Evolutionary conservation across 2,113 vertebrate genomes (phyloP), one percentile per base, ranked within the genome.

Genomic region (Eolophus roseicapilla): DNA sequence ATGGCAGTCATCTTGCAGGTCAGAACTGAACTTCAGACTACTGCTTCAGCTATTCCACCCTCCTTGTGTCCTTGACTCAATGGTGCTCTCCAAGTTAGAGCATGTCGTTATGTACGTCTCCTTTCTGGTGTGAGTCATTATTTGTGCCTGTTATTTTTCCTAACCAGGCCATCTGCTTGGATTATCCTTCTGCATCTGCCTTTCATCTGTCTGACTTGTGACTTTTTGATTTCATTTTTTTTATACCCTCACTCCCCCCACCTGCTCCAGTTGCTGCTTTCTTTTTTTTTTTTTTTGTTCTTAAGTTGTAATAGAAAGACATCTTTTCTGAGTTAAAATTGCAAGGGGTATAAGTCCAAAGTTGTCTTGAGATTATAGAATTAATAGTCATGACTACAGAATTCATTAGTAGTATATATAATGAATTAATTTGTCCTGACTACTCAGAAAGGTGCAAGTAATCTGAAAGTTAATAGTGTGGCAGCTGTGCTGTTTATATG

Each of bases 141-240:
- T 82, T 96, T 93, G 44, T 88, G 86, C 55, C 82, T 81, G 50
- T 90, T 95, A 29, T 27, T 20, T 89, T 86, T 81, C 62, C 43
- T 80, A 35, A 50, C 63, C 68, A 49, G 62, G 18, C 70, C 74
- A 69, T 91, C 74, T 91, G 75, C 71, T 90, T 95, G 82, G 86
- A 71, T 86, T 93, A 68, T 83, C 19, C 47, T 83, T 75, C 31
- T 83, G n/a, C 55, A 50, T 74, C 67, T 90, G 82, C 50, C 77
- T 78, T 91, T 74, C 37, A 57, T 84, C 70, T 70, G 44, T 67
- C 19, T 73, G 81, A 62, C 25, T 69, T 60, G 11, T 0, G 1
- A 47, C 8, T 74, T 69, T 4, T 41, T 52, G 2, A 29, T 55
- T 31, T 24, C 19, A 37, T 37, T 46, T 39, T 59, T 82, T 69